Evolutionary conservation across 1,140 invertebrate genomes (phyloP), one percentile per base, ranked within the genome.

Genomic region (Sycophila sp.): DNA sequence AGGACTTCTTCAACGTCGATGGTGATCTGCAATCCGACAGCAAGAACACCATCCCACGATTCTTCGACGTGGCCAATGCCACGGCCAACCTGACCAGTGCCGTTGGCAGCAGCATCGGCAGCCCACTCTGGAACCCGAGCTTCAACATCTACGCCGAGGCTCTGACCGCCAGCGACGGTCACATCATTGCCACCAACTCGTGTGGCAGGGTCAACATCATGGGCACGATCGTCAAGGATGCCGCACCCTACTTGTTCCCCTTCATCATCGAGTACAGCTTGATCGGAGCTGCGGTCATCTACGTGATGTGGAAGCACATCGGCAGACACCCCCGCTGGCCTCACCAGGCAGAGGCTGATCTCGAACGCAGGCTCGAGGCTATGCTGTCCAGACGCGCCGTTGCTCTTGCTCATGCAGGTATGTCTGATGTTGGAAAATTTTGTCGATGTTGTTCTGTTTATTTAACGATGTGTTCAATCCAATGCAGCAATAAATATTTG

Each of bases 231-330:
- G 94, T 96, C 0, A 91, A 94, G 73, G 94, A 96, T 78, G 93
- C 95, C 2, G 94, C 94, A 5, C 96, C 96, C 1, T 98, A 96
- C 83, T 87, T 98, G 22, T 98, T 95, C 86, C 97, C 96, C 1
- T 97, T 97, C 83, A 98, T 98, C 74, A 96, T 99, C 77, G 96
- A 99, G 83, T 99, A 98, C 84, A 97, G 96, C 69, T 86, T 99
- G 49, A 98, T 99, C 80, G 96, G 96, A 19, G 97, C 97, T 24
- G 96, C 97, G 56, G 95, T 99, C 24, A 93, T 99, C 77, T 99
- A 98, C 83, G 95, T 98, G 47, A 98, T 99, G 92, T 99, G 96
- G 96, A 94, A 94, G 79, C 95, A 96, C 84, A 97, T 98, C 83
- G 94, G 95, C 38, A 90, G 93, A 75, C 92, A 94, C 84, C 92